Evolutionary conservation across 2,113 vertebrate genomes (phyloP).

Genomic region (Pygathrix nemaeus): DNA sequence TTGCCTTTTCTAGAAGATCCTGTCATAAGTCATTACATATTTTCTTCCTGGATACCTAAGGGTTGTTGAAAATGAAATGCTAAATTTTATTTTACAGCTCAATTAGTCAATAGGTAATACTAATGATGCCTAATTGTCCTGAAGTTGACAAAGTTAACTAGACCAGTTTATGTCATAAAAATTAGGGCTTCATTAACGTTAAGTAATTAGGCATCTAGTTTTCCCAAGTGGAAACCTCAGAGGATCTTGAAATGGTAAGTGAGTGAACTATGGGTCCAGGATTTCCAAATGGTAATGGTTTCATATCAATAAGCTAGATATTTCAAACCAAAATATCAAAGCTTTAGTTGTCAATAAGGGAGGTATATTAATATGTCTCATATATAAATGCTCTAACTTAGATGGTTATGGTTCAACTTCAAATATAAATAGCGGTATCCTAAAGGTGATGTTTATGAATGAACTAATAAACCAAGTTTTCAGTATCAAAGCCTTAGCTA

Average conservation of each 20-base stretch:
- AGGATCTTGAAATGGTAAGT: background rate
- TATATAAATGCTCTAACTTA: background rate
- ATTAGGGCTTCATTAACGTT: background rate
- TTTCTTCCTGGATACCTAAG: background rate
- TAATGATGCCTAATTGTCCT: slow-evolving; percentile 48
- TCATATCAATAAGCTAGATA: slow-evolving; percentile 23
- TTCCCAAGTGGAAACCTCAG: background rate
- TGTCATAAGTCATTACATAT: background rate
- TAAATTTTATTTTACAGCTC: slow-evolving; percentile 50
- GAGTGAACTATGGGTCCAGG: background rate
- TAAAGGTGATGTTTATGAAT: background rate
- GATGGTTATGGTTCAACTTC: background rate
- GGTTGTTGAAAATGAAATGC: background rate
- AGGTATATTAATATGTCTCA: background rate
- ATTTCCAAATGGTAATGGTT: background rate
- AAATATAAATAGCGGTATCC: background rate
- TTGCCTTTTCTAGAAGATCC: background rate
- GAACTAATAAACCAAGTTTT: background rate
- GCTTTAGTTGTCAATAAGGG: background rate
- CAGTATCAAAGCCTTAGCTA: background rate
- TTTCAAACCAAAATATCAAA: background rate
- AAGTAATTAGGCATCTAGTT: background rate
- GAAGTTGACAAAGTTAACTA: background rate
- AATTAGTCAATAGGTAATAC: slow-evolving; percentile 52
- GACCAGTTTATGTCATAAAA: background rate